phyloP scores from a whole-genome alignment of 2,113 vertebrate genomes.

The Aegotheles bennettii region DNA sequence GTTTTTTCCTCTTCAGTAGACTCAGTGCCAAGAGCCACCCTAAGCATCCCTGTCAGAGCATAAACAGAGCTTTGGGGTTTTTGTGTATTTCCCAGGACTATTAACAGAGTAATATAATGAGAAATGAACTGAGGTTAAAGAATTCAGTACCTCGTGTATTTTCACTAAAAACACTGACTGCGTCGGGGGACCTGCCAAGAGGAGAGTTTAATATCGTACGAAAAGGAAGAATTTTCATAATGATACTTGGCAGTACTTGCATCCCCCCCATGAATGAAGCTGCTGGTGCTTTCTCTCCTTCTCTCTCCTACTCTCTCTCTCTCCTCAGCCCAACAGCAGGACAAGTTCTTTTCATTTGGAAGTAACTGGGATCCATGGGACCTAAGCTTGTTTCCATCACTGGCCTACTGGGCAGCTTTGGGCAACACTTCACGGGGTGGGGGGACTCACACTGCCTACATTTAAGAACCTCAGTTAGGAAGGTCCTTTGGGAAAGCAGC shows the following conservation, averaged over 20 bases:
- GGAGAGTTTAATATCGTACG: slow-evolving; percentile 43
- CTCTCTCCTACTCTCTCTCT: neutral
- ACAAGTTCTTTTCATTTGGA: neutral
- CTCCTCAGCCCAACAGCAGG: neutral
- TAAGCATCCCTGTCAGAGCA: neutral
- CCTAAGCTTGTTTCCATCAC: neutral
- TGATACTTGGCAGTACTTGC: slow-evolving; percentile 44
- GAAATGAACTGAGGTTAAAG: slow-evolving; percentile 56
- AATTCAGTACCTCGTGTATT: slow-evolving; percentile 41
- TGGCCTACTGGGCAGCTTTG: neutral
- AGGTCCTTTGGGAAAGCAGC: neutral
- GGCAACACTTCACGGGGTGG: neutral
- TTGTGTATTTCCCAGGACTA: slow-evolving; percentile 39
- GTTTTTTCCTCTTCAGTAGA: neutral
- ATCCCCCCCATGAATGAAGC: slow-evolving; percentile 12
- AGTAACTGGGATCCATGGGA: neutral
- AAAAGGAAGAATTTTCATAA: slow-evolving; percentile 63
- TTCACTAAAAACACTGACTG: slow-evolving; percentile 50
- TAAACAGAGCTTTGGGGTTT: neutral
- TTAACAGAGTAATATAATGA: slow-evolving; percentile 43
- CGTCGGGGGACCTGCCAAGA: slow-evolving; percentile 20
- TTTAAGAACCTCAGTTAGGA: neutral
- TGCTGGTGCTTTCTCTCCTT: slow-evolving; percentile 9
- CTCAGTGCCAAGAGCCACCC: neutral
- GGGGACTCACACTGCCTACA: neutral